Conservation (phyloP, 2,797 vertebrate genomes). For the Cetoscarus ocellatus region DNA sequence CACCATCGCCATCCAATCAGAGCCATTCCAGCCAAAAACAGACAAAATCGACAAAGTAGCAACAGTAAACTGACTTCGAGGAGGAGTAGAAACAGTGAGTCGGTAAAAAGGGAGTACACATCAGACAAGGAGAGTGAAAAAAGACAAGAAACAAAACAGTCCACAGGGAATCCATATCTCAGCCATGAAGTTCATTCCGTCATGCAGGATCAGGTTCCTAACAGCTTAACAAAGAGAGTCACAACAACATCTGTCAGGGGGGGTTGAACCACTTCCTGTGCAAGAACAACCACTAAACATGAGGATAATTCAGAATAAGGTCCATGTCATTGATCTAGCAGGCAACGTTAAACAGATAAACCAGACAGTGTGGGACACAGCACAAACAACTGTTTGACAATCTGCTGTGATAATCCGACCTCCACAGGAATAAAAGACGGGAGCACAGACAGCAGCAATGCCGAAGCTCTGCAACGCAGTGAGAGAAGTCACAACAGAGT, state of each 20-base stretch:
- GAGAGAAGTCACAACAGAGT: conserved; percentile 29
- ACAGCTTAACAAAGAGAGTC: conserved; percentile 63
- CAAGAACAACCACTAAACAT: conserved; percentile 43
- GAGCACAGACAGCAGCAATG: conserved; percentile 56
- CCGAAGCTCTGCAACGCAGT: conserved; percentile 53
- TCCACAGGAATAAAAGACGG: conserved; percentile 54
- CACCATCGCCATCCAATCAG: conserved; percentile 59
- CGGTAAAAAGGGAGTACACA: conserved; percentile 17
- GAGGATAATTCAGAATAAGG: conserved; percentile 13
- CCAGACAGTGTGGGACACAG: conserved; percentile 61
- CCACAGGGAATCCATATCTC: conserved; percentile 54
- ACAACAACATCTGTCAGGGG: conserved; percentile 48
- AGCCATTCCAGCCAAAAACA: conserved; percentile 71
- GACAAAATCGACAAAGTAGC: conserved; percentile 40
- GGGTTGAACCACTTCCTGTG: conserved; percentile 47
- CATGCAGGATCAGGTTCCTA: conserved; percentile 62
- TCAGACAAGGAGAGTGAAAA: conserved; percentile 19
- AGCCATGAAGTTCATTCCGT: conserved; percentile 45
- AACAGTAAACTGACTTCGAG: conserved; percentile 57
- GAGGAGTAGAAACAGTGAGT: conserved; percentile 45
- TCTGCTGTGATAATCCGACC: conserved; percentile 30
- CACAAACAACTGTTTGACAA: conserved; percentile 49
- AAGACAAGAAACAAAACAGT: conserved; percentile 50
- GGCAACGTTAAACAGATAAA: conserved; percentile 49
- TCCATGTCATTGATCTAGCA: conserved; percentile 53